Conservation (phyloP, 2,797 vertebrate genomes). For the Malurus splendens region DNA sequence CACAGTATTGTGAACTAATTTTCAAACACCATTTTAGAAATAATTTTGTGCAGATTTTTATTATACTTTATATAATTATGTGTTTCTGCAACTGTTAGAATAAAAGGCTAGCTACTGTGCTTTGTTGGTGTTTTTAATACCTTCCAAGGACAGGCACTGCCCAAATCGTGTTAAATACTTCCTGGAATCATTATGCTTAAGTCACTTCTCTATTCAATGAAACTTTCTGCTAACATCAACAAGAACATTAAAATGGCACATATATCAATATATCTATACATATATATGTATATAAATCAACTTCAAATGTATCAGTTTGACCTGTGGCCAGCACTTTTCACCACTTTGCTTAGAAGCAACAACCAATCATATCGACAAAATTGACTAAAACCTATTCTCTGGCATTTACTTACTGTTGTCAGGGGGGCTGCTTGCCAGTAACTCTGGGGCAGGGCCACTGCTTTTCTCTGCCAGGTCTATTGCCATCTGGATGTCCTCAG, state of each 20-base stretch:
- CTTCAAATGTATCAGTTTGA: not conserved
- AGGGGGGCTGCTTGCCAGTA: conserved; percentile 79
- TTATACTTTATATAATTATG: not conserved
- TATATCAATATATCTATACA: not conserved
- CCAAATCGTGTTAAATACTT: not conserved
- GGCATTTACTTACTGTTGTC: conserved; percentile 84
- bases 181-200: not conserved
- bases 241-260: not conserved
- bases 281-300: not conserved
- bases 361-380: not conserved
- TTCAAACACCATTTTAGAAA: not conserved
- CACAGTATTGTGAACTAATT: not conserved
- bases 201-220: not conserved
- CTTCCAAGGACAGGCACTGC: not conserved
- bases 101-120: not conserved
- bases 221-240: conserved; percentile 14
- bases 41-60: not conserved
- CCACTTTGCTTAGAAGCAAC: not conserved
- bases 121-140: not conserved
- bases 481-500: conserved; percentile 90
- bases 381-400: not conserved
- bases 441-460: conserved; percentile 79
- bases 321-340: not conserved
- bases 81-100: not conserved
- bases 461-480: conserved; percentile 86